Percentiles rank a stretch among this genome's conserved stretches.
These are phyloP conservation scores for Zaprionus davidi DNA, from an alignment of 1,140 invertebrate genomes.

Conservation along the genomic window DNA sequence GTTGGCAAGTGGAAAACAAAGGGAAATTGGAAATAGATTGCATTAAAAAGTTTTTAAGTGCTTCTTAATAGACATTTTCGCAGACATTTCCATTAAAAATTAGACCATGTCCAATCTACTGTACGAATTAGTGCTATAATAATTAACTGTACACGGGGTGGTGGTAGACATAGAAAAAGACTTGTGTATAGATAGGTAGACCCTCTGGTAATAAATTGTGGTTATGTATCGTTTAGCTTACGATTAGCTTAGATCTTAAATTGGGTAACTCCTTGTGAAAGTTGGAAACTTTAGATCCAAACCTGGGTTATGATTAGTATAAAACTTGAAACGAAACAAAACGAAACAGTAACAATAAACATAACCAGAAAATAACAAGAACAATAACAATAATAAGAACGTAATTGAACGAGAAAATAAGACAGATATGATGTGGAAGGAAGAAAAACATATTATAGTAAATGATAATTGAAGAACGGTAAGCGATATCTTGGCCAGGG, in stretches of 20 bases:
- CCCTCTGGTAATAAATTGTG: background rate
- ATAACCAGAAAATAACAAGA: constrained; percentile 25
- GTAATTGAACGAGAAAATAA: constrained; percentile 26
- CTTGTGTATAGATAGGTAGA: background rate
- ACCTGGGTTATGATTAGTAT: constrained; percentile 56
- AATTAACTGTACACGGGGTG: background rate
- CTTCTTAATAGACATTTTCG: background rate
- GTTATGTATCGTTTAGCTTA: constrained; percentile 11
- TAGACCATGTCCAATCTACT: background rate
- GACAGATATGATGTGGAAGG: constrained; percentile 35
- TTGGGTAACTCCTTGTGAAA: constrained; percentile 2
- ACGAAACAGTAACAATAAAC: constrained; percentile 26
- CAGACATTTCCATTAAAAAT: background rate
- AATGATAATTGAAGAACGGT: constrained; percentile 19
- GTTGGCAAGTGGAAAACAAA: background rate
- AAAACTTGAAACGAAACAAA: constrained; percentile 28
- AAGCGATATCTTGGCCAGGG: constrained; percentile 36
- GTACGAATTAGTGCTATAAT: constrained; percentile 3
- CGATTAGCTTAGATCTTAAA: constrained; percentile 24
- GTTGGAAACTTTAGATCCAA: background rate
- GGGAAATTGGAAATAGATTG: constrained; percentile 8
- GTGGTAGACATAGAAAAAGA: background rate
- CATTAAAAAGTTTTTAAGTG: constrained; percentile 5
- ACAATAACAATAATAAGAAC: constrained; percentile 45
- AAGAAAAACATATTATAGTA: background rate